Evolutionary conservation across 2,888 invertebrate species (phyloP).

Genomic region (Hyles lineata): DNA sequence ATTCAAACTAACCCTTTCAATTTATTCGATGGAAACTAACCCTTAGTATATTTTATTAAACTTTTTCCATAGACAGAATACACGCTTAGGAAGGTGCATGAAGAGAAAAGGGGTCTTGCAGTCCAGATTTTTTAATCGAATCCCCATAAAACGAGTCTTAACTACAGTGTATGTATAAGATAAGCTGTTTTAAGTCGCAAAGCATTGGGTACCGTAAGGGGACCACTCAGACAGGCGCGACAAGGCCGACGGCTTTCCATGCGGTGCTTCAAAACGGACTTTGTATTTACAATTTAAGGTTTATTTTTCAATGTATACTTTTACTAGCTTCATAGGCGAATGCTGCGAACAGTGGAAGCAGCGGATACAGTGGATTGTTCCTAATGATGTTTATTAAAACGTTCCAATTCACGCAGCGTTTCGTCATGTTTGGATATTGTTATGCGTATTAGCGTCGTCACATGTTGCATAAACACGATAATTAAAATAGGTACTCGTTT

Average conservation of each 20-base stretch:
- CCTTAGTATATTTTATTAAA: too few relatives aligned
- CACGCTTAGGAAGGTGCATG: too few relatives aligned
- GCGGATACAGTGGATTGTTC: slow-evolving; percentile 2
- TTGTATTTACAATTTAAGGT: background rate
- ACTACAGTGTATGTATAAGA: background rate
- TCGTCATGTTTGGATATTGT: background rate
- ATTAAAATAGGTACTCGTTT: background rate
- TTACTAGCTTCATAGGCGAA: background rate
- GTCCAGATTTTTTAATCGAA: too few relatives aligned
- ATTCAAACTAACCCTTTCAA: too few relatives aligned
- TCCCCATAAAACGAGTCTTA: background rate
- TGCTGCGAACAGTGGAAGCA: background rate
- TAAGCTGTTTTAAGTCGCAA: background rate
- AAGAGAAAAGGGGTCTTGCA: too few relatives aligned
- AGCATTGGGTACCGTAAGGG: background rate
- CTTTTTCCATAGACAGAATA: too few relatives aligned
- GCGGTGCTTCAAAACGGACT: background rate
- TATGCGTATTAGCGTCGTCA: background rate
- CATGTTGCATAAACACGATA: background rate
- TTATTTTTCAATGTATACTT: background rate
- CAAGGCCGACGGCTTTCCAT: slow-evolving; percentile 5
- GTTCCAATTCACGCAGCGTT: background rate
- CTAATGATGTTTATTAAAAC: background rate
- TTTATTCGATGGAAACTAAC: too few relatives aligned
- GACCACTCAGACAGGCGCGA: background rate